Percentiles rank a stretch among this genome's conserved stretches.
Conservation (phyloP, 2,113 vertebrate genomes). For the Zosterops japonicus region DNA sequence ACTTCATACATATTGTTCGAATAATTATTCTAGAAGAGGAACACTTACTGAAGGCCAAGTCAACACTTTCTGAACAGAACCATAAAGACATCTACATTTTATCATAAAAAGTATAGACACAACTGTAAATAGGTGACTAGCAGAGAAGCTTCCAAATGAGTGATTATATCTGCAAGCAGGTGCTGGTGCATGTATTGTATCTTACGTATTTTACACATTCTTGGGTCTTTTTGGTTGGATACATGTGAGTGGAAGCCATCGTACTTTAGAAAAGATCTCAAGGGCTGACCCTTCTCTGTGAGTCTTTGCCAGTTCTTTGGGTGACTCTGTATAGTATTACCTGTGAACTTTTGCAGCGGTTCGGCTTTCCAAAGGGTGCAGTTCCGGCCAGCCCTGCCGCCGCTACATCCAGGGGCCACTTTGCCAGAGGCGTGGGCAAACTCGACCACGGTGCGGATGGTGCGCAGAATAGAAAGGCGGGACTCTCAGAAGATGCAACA, state of each 20-base stretch:
- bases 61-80: neutral
- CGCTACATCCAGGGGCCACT: too few relatives aligned
- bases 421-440: too few relatives aligned
- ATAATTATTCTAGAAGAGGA: neutral
- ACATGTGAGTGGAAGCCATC: accelerated
- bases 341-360: too few relatives aligned
- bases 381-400: too few relatives aligned
- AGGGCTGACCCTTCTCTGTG: neutral
- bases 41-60: neutral
- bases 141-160: neutral
- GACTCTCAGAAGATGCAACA: too few relatives aligned
- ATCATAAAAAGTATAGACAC: neutral
- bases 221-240: neutral
- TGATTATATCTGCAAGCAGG: neutral
- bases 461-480: too few relatives aligned
- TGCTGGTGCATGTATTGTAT: neutral
- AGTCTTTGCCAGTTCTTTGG: neutral
- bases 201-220: neutral
- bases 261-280: neutral
- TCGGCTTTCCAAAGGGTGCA: too few relatives aligned
- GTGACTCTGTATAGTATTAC: neutral
- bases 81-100: neutral
- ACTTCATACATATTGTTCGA: neutral
- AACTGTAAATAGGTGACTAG: neutral
- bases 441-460: too few relatives aligned